These are phyloP conservation scores for Beroe ovata DNA, from an alignment of 37 sponge, comb jelly and placozoan genomes.

Conservation along the genomic window DNA sequence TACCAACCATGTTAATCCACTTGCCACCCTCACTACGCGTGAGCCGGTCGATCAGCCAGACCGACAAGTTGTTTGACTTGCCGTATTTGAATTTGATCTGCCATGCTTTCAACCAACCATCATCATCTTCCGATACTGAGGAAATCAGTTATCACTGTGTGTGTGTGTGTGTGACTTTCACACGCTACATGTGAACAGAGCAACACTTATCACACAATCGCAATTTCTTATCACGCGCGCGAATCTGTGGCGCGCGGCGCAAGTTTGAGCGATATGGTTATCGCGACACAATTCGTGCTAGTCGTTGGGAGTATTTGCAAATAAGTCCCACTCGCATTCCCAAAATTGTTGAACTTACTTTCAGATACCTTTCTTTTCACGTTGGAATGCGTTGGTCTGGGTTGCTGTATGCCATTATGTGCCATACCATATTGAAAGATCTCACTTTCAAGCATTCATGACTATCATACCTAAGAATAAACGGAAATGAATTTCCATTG, in stretches of 20 bases:
- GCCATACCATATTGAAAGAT: constrained; percentile 46
- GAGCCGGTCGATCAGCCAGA: constrained; percentile 22
- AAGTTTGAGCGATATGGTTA: background rate
- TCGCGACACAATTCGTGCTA: constrained; percentile 8
- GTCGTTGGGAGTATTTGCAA: constrained; percentile 35
- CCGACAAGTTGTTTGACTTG: constrained; percentile 35
- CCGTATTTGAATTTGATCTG: constrained; percentile 48
- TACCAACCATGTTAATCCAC: constrained; percentile 47
- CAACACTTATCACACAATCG: too few species aligned
- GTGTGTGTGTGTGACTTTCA: too few species aligned
- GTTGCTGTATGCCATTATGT: constrained; percentile 12
- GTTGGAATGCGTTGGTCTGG: background rate
- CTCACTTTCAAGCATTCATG: too few species aligned
- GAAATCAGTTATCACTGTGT: too few species aligned
- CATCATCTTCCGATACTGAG: background rate
- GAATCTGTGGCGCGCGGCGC: constrained; percentile 39
- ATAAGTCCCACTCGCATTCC: background rate
- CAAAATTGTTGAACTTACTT: background rate
- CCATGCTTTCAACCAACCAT: constrained; percentile 38
- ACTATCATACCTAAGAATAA: too few species aligned
- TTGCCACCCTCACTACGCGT: constrained; percentile 10
- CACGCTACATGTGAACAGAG: too few species aligned
- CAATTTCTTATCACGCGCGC: too few species aligned
- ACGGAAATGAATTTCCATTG: too few species aligned
- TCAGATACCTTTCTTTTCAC: background rate